These are phyloP conservation scores for Siniperca knerii DNA, from an alignment of 2,113 vertebrate species.

Conservation along the genomic window DNA sequence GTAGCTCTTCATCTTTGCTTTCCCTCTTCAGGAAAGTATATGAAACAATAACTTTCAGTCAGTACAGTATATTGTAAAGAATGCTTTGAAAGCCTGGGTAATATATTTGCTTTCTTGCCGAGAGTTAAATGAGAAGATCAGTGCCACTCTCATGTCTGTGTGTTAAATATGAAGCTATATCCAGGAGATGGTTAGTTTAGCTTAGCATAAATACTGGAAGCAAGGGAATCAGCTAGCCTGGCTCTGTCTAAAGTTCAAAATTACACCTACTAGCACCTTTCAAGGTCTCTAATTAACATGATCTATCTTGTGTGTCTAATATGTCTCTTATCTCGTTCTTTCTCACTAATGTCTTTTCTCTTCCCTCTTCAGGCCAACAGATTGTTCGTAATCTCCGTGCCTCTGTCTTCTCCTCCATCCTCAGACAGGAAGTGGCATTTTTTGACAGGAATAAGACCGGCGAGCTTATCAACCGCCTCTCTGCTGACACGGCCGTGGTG, in stretches of 20 bases:
- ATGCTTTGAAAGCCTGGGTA: neutral
- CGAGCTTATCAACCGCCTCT: constrained; percentile 96
- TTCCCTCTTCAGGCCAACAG: constrained; percentile 88
- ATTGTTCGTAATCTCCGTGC: constrained; percentile 92
- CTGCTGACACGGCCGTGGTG: constrained; percentile 91
- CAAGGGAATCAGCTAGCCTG: no score
- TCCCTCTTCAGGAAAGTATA: neutral
- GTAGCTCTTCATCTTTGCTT: neutral
- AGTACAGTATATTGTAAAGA: neutral
- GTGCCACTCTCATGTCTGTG: no score
- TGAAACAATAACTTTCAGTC: neutral
- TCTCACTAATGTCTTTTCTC: neutral
- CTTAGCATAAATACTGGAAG: neutral
- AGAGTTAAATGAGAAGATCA: neutral
- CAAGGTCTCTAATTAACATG: neutral
- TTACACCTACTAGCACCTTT: no score
- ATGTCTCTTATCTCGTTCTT: neutral
- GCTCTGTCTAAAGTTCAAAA: neutral
- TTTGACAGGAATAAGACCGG: constrained; percentile 96
- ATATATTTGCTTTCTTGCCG: neutral
- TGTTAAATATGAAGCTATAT: neutral
- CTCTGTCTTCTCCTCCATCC: constrained; percentile 91
- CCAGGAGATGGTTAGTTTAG: neutral
- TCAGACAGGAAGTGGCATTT: constrained; percentile 96
- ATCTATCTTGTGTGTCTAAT: neutral